These are phyloP conservation scores for Nothocercus nigrocapillus DNA, from an alignment of 2,113 vertebrate genomes.

Conservation along the genomic window DNA sequence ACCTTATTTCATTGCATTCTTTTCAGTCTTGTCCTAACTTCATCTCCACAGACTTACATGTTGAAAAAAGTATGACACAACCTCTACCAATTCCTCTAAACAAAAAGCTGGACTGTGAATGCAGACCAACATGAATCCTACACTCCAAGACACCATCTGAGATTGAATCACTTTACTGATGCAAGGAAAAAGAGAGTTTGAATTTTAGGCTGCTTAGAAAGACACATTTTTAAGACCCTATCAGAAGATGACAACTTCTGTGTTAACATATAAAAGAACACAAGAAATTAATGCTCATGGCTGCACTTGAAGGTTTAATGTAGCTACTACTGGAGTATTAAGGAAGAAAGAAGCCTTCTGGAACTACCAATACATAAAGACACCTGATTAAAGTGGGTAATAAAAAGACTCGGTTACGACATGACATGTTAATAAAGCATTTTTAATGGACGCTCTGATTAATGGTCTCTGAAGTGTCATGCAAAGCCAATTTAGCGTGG, in stretches of 20 bases:
- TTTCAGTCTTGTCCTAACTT: fast-evolving
- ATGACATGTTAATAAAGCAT: background rate
- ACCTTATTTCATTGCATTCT: background rate
- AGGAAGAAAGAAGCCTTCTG: background rate
- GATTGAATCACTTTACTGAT: background rate
- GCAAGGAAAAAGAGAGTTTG: background rate
- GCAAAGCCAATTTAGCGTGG: background rate
- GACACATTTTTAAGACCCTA: background rate
- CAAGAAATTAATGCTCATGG: background rate
- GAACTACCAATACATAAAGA: background rate
- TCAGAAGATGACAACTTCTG: background rate
- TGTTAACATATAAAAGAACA: background rate
- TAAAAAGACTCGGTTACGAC: background rate
- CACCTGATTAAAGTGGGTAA: background rate
- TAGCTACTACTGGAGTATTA: background rate
- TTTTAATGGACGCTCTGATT: background rate
- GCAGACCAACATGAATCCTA: background rate
- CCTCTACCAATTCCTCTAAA: too few relatives aligned
- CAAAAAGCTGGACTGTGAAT: background rate
- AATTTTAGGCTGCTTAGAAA: background rate
- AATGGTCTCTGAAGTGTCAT: background rate
- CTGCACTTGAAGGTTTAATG: background rate
- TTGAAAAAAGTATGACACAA: too few relatives aligned
- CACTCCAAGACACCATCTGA: fast-evolving
- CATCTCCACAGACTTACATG: background rate